These are phyloP conservation scores for Reticulitermes speratus DNA, from an alignment of 1,140 invertebrate genomes.

Conservation along the genomic window DNA sequence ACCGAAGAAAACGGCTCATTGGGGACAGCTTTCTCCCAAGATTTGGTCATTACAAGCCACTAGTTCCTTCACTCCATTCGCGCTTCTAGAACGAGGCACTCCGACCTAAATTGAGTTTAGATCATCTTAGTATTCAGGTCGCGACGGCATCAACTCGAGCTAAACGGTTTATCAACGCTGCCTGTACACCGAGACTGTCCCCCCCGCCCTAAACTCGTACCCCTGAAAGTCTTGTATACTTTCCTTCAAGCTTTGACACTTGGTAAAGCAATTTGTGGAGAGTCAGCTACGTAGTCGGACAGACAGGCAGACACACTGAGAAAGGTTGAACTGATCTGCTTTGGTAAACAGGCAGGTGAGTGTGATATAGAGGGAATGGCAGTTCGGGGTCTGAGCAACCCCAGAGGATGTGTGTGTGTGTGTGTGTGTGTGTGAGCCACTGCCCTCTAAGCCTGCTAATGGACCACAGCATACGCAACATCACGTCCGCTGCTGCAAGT, in stretches of 20 bases:
- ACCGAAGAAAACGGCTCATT: not conserved
- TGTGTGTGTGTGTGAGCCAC: too few relatives aligned
- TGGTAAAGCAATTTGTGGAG: constrained; percentile 22
- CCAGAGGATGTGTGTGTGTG: too few relatives aligned
- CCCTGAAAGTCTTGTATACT: not conserved
- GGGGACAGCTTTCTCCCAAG: constrained; percentile 20
- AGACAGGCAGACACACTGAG: not conserved
- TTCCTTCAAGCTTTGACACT: constrained; percentile 24
- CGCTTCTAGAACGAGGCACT: not conserved
- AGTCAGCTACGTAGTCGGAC: not conserved
- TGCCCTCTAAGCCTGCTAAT: too few relatives aligned
- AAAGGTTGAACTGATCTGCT: not conserved
- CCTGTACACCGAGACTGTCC: not conserved
- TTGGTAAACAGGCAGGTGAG: constrained; percentile 23
- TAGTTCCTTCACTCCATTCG: not conserved
- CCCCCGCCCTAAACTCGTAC: not conserved
- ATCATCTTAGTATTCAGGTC: constrained; percentile 26
- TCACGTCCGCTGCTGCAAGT: too few relatives aligned
- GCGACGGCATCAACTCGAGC: not conserved
- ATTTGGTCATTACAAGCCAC: constrained; percentile 27
- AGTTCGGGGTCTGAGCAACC: too few relatives aligned
- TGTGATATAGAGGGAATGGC: too few relatives aligned
- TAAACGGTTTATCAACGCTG: constrained; percentile 26
- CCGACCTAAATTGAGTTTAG: constrained; percentile 21
- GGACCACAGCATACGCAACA: too few relatives aligned